phyloP scores from a whole-genome alignment of 2,888 invertebrate species.

The Sarcophaga carnaria region DNA sequence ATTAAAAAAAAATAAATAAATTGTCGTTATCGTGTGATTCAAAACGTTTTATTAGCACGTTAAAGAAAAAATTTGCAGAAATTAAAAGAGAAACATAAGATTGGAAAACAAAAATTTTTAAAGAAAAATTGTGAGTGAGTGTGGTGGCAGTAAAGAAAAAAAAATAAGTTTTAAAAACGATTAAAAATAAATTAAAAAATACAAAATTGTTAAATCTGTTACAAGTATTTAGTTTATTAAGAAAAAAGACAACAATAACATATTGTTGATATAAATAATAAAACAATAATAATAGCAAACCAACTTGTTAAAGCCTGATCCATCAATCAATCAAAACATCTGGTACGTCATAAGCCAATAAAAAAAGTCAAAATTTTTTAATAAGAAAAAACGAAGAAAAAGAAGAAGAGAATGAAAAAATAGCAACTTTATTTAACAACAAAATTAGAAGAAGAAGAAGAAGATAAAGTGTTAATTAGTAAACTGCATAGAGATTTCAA shows the following conservation, averaged over 20 bases:
- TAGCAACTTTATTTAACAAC: background rate
- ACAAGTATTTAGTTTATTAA: background rate
- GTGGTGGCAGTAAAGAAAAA: no score
- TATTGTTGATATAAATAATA: background rate
- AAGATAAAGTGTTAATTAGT: conserved; percentile 45
- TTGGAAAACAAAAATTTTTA: background rate
- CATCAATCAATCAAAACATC: conserved; percentile 13
- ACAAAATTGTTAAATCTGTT: background rate
- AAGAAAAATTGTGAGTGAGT: background rate
- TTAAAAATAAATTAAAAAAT: conserved; percentile 10
- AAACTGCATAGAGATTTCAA: conserved; percentile 38
- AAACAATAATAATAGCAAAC: conserved; percentile 27
- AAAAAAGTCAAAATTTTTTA: conserved; percentile 31
- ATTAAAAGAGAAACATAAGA: background rate
- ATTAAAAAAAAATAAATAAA: conserved; percentile 6
- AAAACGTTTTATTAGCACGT: background rate
- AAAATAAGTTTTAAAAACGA: background rate
- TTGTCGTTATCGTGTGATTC: background rate
- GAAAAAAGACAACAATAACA: background rate
- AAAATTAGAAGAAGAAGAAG: conserved; percentile 8
- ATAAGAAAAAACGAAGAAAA: background rate
- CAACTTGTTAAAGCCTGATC: conserved; percentile 39
- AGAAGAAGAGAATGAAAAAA: no score
- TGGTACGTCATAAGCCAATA: conserved; percentile 12
- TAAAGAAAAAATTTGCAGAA: background rate